phyloP scores from a whole-genome alignment of 2,888 invertebrate species.

The Philhelius pedissequus region DNA sequence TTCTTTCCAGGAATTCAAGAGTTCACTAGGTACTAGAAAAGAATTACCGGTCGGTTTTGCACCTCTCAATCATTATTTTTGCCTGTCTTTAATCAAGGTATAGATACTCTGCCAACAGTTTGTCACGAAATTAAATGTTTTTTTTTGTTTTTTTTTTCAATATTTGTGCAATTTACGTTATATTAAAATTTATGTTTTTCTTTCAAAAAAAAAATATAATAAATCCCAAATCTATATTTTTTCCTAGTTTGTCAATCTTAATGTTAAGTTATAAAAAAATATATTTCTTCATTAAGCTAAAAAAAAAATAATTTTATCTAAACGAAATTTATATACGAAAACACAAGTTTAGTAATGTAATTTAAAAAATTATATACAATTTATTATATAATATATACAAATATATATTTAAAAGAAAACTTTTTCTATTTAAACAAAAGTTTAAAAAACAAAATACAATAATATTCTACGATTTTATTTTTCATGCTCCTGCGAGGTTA shows the following conservation, averaged over 20 bases:
- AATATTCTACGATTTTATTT: conserved; percentile 42
- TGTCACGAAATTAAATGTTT: conserved; percentile 57
- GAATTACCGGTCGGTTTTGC: conserved; percentile 39
- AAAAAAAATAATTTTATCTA: conserved; percentile 55
- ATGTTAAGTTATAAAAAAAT: conserved; percentile 57
- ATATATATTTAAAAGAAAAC: conserved; percentile 39
- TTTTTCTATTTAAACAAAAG: conserved; percentile 59
- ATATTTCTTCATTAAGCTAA: conserved; percentile 62
- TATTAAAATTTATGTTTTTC: conserved; percentile 50
- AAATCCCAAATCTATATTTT: conserved; percentile 31
- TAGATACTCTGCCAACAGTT: conserved; percentile 59
- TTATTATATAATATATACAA: conserved; percentile 60
- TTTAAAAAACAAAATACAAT: conserved; percentile 34
- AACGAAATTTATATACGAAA: conserved; percentile 67
- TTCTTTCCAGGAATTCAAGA: conserved; percentile 27
- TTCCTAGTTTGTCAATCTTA: conserved; percentile 62
- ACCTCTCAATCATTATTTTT: conserved; percentile 44
- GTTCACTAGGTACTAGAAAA: conserved; percentile 24
- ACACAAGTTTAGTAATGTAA: conserved; percentile 61
- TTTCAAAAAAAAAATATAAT: conserved; percentile 23
- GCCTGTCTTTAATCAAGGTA: conserved; percentile 40
- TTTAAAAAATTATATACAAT: conserved; percentile 62
- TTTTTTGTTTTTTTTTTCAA: conserved; percentile 33
- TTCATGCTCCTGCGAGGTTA: conserved; percentile 56
- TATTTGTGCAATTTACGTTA: conserved; percentile 65